A percentile compares a stretch with the other conserved stretches of the same genome.
Conservation (phyloP, 2,113 vertebrate genomes). For the Lanius ludovicianus region DNA sequence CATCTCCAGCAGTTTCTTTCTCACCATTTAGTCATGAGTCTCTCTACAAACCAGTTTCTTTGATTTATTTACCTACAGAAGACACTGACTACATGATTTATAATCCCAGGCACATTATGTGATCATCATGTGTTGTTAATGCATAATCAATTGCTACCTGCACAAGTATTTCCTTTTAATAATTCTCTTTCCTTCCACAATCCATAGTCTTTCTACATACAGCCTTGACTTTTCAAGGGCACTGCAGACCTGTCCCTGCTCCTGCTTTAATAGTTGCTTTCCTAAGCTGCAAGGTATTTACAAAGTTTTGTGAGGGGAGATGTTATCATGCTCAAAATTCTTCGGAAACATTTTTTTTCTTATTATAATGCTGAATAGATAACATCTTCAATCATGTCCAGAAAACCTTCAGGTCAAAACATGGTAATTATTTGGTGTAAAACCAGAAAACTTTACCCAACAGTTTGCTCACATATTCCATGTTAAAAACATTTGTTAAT, state of each 20-base stretch:
- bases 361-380: background rate
- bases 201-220: background rate
- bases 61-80: background rate
- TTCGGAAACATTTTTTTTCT: background rate
- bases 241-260: background rate
- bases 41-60: background rate
- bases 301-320: background rate
- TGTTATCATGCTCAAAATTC: background rate
- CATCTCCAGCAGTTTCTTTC: background rate
- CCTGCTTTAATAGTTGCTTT: background rate
- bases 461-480: background rate
- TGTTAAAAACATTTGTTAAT: background rate
- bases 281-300: background rate
- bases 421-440: background rate
- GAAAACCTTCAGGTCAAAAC: background rate
- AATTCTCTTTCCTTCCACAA: background rate
- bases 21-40: background rate
- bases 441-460: background rate
- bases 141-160: background rate
- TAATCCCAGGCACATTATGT: background rate
- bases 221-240: background rate
- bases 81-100: background rate
- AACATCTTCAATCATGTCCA: background rate
- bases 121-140: background rate
- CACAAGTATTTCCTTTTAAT: background rate